Conservation (phyloP, 1,140 invertebrate genomes). For the Cheumatopsyche charites region DNA sequence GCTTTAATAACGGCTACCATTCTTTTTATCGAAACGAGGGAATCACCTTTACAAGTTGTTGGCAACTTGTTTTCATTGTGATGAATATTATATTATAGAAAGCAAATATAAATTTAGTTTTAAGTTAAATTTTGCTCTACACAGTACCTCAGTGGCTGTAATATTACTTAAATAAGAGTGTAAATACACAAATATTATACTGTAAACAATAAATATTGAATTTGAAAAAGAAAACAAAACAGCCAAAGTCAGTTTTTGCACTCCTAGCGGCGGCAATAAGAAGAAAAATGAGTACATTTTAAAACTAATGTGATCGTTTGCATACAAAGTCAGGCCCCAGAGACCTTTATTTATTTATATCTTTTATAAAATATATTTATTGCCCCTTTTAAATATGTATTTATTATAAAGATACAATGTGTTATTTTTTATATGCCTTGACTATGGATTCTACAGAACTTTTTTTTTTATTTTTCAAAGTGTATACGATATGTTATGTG, state of each 20-base stretch:
- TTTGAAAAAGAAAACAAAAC: too few species aligned
- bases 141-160: slow-evolving; percentile 56
- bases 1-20: neutral
- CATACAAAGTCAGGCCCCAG: slow-evolving; percentile 37
- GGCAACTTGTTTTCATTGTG: slow-evolving; percentile 31
- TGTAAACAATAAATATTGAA: too few species aligned
- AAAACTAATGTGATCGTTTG: slow-evolving; percentile 26
- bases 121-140: slow-evolving; percentile 52
- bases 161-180: slow-evolving; percentile 43
- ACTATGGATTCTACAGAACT: slow-evolving; percentile 10
- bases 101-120: slow-evolving; percentile 49
- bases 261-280: slow-evolving; percentile 44
- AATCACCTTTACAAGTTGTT: slow-evolving; percentile 33
- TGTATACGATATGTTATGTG: slow-evolving; percentile 42
- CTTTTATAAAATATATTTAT: slow-evolving; percentile 33
- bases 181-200: slow-evolving; percentile 38
- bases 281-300: slow-evolving; percentile 30
- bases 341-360: slow-evolving; percentile 39
- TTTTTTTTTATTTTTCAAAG: slow-evolving; percentile 45
- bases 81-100: slow-evolving; percentile 53
- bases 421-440: slow-evolving; percentile 24
- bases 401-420: slow-evolving; percentile 30
- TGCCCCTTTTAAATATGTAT: slow-evolving; percentile 32
- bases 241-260: slow-evolving; percentile 39
- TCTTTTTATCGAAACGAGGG: slow-evolving; percentile 23